Conservation (phyloP, 2,113 vertebrate genomes). For the Nothoprocta pentlandii region DNA sequence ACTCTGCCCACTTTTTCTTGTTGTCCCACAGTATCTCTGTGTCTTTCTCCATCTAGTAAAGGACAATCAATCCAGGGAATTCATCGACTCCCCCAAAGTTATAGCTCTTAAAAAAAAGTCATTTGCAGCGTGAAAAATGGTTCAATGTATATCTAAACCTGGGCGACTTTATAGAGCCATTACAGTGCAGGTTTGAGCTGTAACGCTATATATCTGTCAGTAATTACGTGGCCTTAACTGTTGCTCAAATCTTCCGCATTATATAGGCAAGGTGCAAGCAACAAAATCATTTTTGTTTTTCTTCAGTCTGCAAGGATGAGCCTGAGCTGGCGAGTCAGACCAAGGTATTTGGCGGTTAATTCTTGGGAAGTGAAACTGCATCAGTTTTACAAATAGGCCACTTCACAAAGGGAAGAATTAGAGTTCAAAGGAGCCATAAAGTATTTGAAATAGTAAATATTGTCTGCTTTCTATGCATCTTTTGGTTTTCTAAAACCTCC, state of each 20-base stretch:
- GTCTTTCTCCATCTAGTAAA: slow-evolving; percentile 18
- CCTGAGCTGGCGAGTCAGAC: not conserved
- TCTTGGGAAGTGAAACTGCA: not conserved
- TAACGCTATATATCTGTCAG: not conserved
- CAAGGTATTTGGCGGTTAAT: not conserved
- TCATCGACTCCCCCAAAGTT: slow-evolving; percentile 68
- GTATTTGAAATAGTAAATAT: not conserved
- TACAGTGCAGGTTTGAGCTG: not conserved
- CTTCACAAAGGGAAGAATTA: accelerated
- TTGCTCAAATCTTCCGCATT: not conserved
- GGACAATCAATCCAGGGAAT: slow-evolving; percentile 70
- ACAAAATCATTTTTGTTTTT: not conserved
- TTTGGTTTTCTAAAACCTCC: not conserved
- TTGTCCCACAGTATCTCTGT: not conserved
- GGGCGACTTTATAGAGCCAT: slow-evolving; percentile 55
- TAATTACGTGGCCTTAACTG: slow-evolving; percentile 14
- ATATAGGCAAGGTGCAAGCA: not conserved
- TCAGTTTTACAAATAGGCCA: not conserved
- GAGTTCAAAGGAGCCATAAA: not conserved
- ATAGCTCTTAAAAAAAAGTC: slow-evolving; percentile 47
- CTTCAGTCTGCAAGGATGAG: not conserved
- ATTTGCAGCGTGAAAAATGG: slow-evolving; percentile 44
- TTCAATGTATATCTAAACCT: not conserved
- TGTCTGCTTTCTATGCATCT: not conserved
- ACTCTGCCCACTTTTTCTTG: not conserved